Evolutionary conservation across 2,888 invertebrate genomes (phyloP).

Genomic region (Prosapia bicincta): DNA sequence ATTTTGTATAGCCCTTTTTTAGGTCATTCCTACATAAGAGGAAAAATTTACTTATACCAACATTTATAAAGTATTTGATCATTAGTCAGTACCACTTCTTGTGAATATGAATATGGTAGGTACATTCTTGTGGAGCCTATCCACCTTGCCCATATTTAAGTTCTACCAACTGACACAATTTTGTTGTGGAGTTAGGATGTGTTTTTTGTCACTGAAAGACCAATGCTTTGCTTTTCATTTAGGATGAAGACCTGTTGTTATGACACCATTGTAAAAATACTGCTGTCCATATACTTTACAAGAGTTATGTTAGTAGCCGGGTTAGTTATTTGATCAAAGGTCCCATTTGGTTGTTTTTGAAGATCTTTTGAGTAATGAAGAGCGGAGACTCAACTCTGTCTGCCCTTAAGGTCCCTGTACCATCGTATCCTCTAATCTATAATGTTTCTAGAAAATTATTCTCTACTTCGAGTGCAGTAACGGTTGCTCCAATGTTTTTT

Average conservation of each 20-base stretch:
- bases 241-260: conserved; percentile 9
- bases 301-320: conserved; percentile 4
- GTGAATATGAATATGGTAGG: conserved; percentile 23
- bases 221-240: conserved; percentile 15
- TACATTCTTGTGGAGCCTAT: conserved; percentile 28
- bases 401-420: not conserved
- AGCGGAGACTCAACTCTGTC: not conserved
- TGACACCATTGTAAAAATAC: conserved; percentile 29
- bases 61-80: not conserved
- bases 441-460: conserved; percentile 25
- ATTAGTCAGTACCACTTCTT: conserved; percentile 26
- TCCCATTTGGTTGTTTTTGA: too few species aligned
- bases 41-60: not conserved
- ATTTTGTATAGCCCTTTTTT: too few species aligned
- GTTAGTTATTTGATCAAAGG: not conserved
- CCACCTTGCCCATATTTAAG: conserved; percentile 28
- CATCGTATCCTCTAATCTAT: not conserved
- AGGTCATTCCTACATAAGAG: too few species aligned
- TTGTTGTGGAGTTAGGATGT: conserved; percentile 22
- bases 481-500: too few species aligned
- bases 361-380: not conserved
- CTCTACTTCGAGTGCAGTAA: not conserved
- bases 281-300: conserved; percentile 27
- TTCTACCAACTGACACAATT: conserved; percentile 23
- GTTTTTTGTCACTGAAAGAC: not conserved